These are phyloP conservation scores for Clinocottus analis DNA, from an alignment of 2,113 vertebrate genomes.

Conservation along the genomic window DNA sequence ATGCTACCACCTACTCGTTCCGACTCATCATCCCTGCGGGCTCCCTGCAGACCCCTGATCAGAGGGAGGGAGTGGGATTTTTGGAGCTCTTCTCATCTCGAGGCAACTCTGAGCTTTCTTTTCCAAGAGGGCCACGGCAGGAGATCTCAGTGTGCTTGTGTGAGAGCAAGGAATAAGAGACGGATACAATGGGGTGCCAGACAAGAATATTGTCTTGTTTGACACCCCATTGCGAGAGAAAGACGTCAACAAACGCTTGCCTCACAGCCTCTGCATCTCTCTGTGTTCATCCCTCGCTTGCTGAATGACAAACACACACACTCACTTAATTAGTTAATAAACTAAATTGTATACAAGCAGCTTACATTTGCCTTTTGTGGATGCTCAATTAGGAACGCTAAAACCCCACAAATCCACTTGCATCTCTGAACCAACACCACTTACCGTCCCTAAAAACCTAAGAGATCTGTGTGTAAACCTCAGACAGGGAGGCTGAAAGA, in stretches of 20 bases:
- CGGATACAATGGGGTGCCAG: constrained; percentile 12
- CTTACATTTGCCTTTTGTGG: constrained; percentile 17
- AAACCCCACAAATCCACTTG: constrained; percentile 33
- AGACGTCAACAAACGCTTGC: no score
- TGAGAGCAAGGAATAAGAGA: constrained; percentile 2
- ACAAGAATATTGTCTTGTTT: neutral
- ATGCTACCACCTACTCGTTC: constrained; percentile 50
- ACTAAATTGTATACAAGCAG: neutral
- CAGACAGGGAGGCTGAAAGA: constrained; percentile 1
- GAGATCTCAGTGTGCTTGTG: constrained; percentile 8
- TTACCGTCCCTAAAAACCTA: constrained; percentile 9
- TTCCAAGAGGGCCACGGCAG: constrained; percentile 18
- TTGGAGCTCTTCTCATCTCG: constrained; percentile 53
- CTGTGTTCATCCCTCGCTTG: neutral
- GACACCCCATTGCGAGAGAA: no score
- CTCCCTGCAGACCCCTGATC: constrained; percentile 59
- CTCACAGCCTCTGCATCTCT: neutral
- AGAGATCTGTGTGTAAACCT: constrained; percentile 25
- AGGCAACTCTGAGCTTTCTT: constrained; percentile 26
- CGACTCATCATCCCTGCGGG: constrained; percentile 53
- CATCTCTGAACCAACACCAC: constrained; percentile 11
- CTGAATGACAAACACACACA: neutral
- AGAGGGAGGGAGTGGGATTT: constrained; percentile 42
- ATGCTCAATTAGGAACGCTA: constrained; percentile 38
- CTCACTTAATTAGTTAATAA: neutral